Base-by-base conservation (phyloP, 2,888 invertebrate species). In the Dicyrtomina minuta region DNA sequence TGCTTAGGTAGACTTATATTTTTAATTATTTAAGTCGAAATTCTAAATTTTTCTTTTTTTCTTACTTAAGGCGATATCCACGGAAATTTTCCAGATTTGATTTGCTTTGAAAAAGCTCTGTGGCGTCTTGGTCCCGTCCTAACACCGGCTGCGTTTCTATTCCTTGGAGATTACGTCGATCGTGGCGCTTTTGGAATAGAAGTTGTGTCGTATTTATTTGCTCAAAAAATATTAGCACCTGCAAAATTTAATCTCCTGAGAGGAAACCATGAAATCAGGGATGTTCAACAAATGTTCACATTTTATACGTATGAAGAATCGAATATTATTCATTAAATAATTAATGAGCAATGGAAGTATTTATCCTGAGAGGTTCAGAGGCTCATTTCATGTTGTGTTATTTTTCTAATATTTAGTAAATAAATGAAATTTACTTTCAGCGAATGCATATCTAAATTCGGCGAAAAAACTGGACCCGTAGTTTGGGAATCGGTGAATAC, bases 131-230 rank as follows among this genome's bases (percentile, higher is more conserved):
- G 90, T 0, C 85, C 88, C 0, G 83, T 86, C 8, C 82, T 90
- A 55, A 85, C 87, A 12, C 88, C 90, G 0, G 86, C 87, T 4
- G 84, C 84, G 20, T 82, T 90, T 69, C 83, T 91, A 8, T 90
- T 90, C 81, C 85, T 91, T 0, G 91, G 91, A 0, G 91, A 91
- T 82, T 91, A 87, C 81, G 90, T 91, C 24, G 91, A 91, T 81
- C 83, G 90, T 72, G 91, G 91, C 1, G 82, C 85, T 17, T 85
- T 85, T 80, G 87, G 90, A 71, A 79, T 88, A 0, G 90, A 91
- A 83, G 87, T 90, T 1, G 82, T 90, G 73, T 85, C 88, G 0
- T 90, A 90, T 79, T 81, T 91, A 64, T 84, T 91, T 74, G 86
- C 89, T 1, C 87, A 88, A 78, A 91, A 91, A 81, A 79, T 89